These are phyloP conservation scores for Crocodylus rhombifer DNA, from an alignment of 2,797 vertebrate genomes.

Conservation along the genomic window DNA sequence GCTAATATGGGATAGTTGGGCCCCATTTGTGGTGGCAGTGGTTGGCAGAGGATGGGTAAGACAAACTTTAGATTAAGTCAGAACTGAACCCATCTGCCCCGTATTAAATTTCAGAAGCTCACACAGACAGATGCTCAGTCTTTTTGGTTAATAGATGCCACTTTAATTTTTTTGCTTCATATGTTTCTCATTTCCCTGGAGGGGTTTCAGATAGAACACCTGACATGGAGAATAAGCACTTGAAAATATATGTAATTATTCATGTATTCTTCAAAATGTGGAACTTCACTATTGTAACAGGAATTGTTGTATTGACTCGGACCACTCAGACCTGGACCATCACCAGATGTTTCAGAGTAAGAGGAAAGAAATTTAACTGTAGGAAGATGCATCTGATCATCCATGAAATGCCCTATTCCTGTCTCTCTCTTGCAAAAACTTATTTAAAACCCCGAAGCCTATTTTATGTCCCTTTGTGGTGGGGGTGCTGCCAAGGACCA, in stretches of 20 bases:
- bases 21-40: neutral
- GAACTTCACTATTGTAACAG: neutral
- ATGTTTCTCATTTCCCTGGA: neutral
- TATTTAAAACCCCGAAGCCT: neutral
- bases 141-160: neutral
- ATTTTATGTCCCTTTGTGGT: too few relatives aligned
- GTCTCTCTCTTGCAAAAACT: neutral
- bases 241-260: neutral
- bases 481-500: too few relatives aligned
- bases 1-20: neutral
- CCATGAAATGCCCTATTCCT: neutral
- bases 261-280: neutral
- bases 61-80: neutral
- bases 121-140: too few relatives aligned
- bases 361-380: neutral
- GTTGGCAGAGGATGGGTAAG: neutral
- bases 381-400: neutral
- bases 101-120: neutral
- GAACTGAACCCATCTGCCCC: neutral
- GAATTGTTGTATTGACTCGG: neutral
- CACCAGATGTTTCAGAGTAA: neutral
- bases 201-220: neutral
- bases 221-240: neutral
- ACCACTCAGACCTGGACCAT: too few relatives aligned
- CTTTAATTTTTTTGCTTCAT: neutral